These are phyloP conservation scores for Caranx ignobilis DNA, from an alignment of 2,113 vertebrate species.

Conservation along the genomic window DNA sequence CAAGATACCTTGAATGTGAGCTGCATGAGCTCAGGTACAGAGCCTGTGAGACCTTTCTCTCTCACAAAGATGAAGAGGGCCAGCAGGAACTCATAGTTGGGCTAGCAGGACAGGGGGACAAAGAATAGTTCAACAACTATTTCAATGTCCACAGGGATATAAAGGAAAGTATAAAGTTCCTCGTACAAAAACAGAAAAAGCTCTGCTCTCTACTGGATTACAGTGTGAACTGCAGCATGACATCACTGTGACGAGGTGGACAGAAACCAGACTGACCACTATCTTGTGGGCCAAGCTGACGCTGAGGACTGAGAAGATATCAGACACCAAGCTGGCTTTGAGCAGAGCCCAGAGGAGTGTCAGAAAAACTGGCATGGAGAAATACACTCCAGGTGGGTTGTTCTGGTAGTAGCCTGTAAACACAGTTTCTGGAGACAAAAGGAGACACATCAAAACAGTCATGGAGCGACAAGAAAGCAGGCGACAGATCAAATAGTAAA, in stretches of 20 bases:
- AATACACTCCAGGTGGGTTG: conserved; percentile 84
- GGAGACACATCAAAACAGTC: neutral
- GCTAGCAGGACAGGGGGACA: conserved; percentile 79
- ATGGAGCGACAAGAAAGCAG: neutral
- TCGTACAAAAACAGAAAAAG: neutral
- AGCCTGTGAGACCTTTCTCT: conserved; percentile 78
- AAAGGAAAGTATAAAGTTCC: neutral
- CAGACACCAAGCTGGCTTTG: conserved; percentile 81
- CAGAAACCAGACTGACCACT: conserved; percentile 83
- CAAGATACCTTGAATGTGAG: conserved; percentile 88
- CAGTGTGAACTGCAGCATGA: neutral
- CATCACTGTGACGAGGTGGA: neutral
- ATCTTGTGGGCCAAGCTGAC: conserved; percentile 82
- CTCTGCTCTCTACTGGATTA: conserved; percentile 7
- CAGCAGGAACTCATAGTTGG: conserved; percentile 85
- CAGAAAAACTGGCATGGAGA: conserved; percentile 83
- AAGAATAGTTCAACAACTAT: neutral
- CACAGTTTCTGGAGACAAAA: conserved; percentile 83
- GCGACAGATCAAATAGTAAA: neutral
- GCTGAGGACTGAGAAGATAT: conserved; percentile 87
- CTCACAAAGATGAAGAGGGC: conserved; percentile 88
- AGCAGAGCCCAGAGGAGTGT: conserved; percentile 88
- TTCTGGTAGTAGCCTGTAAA: conserved; percentile 89
- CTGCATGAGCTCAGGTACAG: conserved; percentile 85
- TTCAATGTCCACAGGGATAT: neutral